Percentiles rank a stretch among this genome's conserved stretches.
phyloP scores from a whole-genome alignment of 2,888 invertebrate species.

The Rhagophthalmus giganteus region DNA sequence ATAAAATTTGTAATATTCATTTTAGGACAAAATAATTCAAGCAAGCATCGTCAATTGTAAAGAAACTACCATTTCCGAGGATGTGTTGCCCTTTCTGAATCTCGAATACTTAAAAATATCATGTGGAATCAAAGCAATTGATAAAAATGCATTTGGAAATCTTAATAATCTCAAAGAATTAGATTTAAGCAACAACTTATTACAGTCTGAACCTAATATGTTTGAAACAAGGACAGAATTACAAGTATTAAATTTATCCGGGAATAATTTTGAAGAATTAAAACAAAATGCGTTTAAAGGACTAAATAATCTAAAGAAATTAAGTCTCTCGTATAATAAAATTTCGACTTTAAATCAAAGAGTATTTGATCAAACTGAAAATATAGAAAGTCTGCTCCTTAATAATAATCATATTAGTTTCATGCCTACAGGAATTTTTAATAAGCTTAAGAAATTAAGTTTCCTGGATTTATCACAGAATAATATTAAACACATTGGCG shows the following conservation, averaged over 20 bases:
- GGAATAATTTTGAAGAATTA: slow-evolving; percentile 29
- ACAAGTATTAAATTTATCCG: slow-evolving; percentile 24
- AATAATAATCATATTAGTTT: slow-evolving; percentile 30
- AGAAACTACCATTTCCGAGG: slow-evolving; percentile 1
- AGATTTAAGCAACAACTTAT: slow-evolving; percentile 29
- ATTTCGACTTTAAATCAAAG: slow-evolving; percentile 29
- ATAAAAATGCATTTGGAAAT: slow-evolving; percentile 25
- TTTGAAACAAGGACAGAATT: slow-evolving; percentile 24
- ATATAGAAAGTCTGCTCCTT: slow-evolving; percentile 29
- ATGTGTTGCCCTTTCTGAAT: slow-evolving; percentile 27
- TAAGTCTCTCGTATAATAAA: slow-evolving; percentile 31
- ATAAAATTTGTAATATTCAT: background rate
- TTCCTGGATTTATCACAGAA: slow-evolving; percentile 32
- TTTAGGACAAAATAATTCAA: slow-evolving; percentile 2
- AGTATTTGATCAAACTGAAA: slow-evolving; percentile 25
- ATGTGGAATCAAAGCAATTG: slow-evolving; percentile 24
- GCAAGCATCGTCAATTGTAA: background rate
- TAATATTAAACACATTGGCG: slow-evolving; percentile 21
- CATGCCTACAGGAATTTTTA: slow-evolving; percentile 32
- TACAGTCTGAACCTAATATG: slow-evolving; percentile 27
- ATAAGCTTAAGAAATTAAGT: slow-evolving; percentile 25
- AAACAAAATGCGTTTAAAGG: slow-evolving; percentile 30
- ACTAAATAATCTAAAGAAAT: slow-evolving; percentile 22
- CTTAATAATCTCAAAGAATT: slow-evolving; percentile 19
- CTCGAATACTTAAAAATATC: slow-evolving; percentile 23